Conservation (phyloP, 1,140 invertebrate genomes). For the Megathymus violae region DNA sequence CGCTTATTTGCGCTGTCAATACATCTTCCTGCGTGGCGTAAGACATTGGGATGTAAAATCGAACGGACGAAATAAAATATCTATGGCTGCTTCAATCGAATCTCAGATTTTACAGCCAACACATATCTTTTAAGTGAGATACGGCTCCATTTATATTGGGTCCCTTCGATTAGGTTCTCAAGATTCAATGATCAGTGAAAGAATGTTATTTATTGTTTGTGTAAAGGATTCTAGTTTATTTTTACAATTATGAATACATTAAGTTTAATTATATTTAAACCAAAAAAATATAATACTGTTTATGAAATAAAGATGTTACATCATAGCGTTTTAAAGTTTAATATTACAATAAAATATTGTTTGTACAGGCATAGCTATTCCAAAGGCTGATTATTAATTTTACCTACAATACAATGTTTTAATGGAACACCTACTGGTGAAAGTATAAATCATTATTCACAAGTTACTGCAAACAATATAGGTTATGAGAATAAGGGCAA, state of each 20-base stretch:
- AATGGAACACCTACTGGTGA: too few species aligned
- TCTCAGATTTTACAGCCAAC: constrained; percentile 64
- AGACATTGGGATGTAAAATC: constrained; percentile 66
- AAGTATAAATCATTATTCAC: too few species aligned
- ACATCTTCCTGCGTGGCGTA: constrained; percentile 58
- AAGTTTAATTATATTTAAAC: too few species aligned
- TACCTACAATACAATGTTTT: too few species aligned
- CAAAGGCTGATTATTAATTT: too few species aligned
- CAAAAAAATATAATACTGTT: too few species aligned
- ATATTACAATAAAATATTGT: too few species aligned
- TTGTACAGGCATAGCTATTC: too few species aligned
- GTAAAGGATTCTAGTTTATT: constrained; percentile 31
- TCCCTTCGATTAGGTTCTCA: constrained; percentile 49
- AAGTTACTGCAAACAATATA: too few species aligned
- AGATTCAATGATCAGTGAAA: constrained; percentile 37
- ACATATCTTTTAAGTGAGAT: constrained; percentile 64
- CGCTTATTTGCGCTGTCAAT: constrained; percentile 74
- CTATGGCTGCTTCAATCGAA: constrained; percentile 59
- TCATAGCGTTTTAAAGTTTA: too few species aligned
- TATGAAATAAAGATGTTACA: too few species aligned
- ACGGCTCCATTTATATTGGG: constrained; percentile 59
- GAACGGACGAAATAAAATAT: constrained; percentile 71
- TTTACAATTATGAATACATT: not conserved
- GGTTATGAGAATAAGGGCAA: not conserved
- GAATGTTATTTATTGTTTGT: constrained; percentile 10